These are phyloP conservation scores for Falco cherrug DNA, from an alignment of 2,797 vertebrate species.

Conservation along the genomic window DNA sequence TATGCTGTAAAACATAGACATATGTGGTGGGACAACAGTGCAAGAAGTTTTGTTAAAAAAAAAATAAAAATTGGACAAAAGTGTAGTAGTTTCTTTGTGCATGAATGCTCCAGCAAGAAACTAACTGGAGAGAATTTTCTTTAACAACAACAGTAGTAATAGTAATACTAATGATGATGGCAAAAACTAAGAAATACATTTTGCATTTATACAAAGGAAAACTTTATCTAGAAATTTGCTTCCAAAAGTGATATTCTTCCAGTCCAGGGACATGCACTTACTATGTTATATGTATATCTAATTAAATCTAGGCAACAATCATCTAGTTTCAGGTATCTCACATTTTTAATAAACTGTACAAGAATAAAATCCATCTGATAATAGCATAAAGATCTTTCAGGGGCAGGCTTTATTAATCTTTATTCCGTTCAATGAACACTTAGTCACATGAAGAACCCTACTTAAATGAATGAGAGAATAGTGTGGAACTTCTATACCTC, in stretches of 20 bases:
- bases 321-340: neutral
- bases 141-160: neutral
- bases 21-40: neutral
- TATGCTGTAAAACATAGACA: neutral
- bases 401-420: constrained; percentile 18
- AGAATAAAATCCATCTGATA: constrained; percentile 15
- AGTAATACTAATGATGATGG: neutral
- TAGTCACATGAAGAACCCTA: neutral
- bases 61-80: neutral
- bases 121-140: neutral
- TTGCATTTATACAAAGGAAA: neutral
- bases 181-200: neutral
- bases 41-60: neutral
- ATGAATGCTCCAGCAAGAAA: neutral
- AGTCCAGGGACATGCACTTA: neutral
- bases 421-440: neutral
- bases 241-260: neutral
- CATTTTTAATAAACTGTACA: constrained; percentile 19
- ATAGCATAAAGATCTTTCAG: neutral
- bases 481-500: neutral
- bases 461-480: neutral
- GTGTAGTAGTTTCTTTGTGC: neutral
- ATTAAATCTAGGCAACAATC: neutral
- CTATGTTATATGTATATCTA: neutral
- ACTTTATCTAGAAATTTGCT: neutral